Percentiles rank a stretch among this genome's conserved stretches.
These are phyloP conservation scores for Leucania comma DNA, from an alignment of 2,888 invertebrate genomes.

Conservation along the genomic window DNA sequence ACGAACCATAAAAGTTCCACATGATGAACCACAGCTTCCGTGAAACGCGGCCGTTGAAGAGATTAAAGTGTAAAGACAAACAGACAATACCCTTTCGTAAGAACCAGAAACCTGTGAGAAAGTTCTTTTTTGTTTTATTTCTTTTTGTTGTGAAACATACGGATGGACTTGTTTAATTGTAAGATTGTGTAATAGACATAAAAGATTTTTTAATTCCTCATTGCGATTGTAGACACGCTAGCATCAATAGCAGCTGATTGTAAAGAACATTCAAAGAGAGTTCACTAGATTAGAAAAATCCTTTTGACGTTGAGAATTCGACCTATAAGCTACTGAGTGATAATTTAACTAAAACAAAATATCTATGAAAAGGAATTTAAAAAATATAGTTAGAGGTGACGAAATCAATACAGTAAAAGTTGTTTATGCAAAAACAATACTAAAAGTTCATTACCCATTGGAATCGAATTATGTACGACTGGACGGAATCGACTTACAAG, in stretches of 20 bases:
- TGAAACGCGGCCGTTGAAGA: constrained; percentile 59
- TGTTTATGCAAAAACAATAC: constrained; percentile 25
- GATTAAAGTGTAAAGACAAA: constrained; percentile 63
- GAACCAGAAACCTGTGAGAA: constrained; percentile 51
- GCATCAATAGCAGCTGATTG: constrained; percentile 9
- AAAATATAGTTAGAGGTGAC: background rate
- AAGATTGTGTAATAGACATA: constrained; percentile 7
- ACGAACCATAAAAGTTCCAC: constrained; percentile 47
- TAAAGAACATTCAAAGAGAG: background rate
- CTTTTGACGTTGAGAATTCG: background rate
- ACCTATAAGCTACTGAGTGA: too few relatives aligned
- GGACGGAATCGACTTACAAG: background rate
- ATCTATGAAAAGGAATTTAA: background rate
- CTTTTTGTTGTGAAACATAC: constrained; percentile 32
- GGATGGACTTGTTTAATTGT: constrained; percentile 31
- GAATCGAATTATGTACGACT: constrained; percentile 34
- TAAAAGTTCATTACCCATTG: constrained; percentile 24
- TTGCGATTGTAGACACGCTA: constrained; percentile 5
- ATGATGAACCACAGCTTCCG: constrained; percentile 63
- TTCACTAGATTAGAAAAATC: background rate
- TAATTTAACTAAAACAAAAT: too few relatives aligned
- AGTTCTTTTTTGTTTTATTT: constrained; percentile 43
- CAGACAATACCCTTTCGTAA: constrained; percentile 61
- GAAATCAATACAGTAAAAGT: constrained; percentile 12
- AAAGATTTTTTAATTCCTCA: constrained; percentile 5